Evolutionary conservation across 2,113 vertebrate species (phyloP).

Genomic region (Hyperoodon ampullatus): DNA sequence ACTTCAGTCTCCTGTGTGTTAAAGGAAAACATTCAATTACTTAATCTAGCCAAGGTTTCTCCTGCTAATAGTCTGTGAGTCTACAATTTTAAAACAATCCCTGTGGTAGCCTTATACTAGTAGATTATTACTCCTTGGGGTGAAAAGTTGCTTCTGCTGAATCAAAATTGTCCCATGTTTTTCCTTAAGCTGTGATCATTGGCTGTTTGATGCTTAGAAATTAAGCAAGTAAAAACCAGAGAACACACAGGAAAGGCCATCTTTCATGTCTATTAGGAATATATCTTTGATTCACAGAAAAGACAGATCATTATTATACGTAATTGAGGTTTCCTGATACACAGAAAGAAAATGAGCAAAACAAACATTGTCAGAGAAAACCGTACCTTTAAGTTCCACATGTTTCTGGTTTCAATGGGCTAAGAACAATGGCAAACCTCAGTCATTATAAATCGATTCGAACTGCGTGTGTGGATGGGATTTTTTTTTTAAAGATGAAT

Average conservation of each 20-base stretch:
- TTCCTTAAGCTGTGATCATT: constrained; percentile 42
- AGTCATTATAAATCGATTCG: not conserved
- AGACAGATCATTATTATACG: not conserved
- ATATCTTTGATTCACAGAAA: not conserved
- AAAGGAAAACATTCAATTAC: not conserved
- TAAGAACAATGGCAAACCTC: not conserved
- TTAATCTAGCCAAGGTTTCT: not conserved
- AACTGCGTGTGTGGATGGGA: not conserved
- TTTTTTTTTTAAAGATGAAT: not conserved
- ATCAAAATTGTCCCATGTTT: constrained; percentile 22
- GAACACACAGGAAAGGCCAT: not conserved
- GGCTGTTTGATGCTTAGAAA: constrained; percentile 16
- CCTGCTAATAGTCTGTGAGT: too few relatives aligned
- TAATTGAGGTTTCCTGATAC: constrained; percentile 43
- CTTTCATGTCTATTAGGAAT: constrained; percentile 53
- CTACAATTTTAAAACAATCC: not conserved
- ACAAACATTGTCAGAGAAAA: not conserved
- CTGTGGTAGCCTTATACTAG: not conserved
- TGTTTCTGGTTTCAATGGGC: constrained; percentile 9
- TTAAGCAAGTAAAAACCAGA: not conserved
- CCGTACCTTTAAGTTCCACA: not conserved
- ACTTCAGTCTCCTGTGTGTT: not conserved
- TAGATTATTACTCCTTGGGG: not conserved
- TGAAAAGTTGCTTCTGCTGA: not conserved
- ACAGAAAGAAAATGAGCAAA: constrained; percentile 54